Evolutionary conservation across 2,888 invertebrate genomes (phyloP).

Genomic region (Troglohyphantes excavatus): DNA sequence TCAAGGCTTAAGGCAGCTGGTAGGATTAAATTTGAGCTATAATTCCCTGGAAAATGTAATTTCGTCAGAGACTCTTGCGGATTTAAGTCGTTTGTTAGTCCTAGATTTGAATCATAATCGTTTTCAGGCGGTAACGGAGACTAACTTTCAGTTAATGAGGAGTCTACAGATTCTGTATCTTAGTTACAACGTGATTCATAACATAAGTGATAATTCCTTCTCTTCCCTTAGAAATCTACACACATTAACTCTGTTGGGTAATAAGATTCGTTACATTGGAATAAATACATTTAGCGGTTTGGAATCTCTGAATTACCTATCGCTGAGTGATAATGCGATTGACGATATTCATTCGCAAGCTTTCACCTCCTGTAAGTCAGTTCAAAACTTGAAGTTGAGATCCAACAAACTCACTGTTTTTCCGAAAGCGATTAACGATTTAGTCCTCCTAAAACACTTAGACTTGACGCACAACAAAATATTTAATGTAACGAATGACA

Average conservation of each 20-base stretch:
- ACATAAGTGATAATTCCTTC: constrained; percentile 93
- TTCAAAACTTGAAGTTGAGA: constrained; percentile 94
- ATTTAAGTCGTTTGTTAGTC: constrained; percentile 92
- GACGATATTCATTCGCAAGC: constrained; percentile 93
- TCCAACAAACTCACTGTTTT: constrained; percentile 91
- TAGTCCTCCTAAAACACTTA: constrained; percentile 92
- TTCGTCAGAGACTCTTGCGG: constrained; percentile 91
- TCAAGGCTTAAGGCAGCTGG: constrained; percentile 84
- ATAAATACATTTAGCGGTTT: constrained; percentile 93
- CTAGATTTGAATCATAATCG: constrained; percentile 93
- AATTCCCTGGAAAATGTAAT: constrained; percentile 91
- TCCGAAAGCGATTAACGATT: constrained; percentile 91
- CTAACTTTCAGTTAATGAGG: constrained; percentile 92
- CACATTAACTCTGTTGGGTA: constrained; percentile 92
- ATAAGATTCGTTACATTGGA: constrained; percentile 92
- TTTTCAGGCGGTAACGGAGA: constrained; percentile 90
- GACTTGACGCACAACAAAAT: constrained; percentile 96
- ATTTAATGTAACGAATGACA: constrained; percentile 89
- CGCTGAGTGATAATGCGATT: constrained; percentile 92
- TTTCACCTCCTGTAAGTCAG: constrained; percentile 93
- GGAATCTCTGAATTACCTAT: constrained; percentile 91
- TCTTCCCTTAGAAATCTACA: constrained; percentile 95
- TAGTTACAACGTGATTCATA: constrained; percentile 91
- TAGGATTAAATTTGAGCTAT: constrained; percentile 86
- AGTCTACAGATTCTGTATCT: constrained; percentile 92